Conservation (phyloP, 2,113 vertebrate species). For the Sylvietta virens region DNA sequence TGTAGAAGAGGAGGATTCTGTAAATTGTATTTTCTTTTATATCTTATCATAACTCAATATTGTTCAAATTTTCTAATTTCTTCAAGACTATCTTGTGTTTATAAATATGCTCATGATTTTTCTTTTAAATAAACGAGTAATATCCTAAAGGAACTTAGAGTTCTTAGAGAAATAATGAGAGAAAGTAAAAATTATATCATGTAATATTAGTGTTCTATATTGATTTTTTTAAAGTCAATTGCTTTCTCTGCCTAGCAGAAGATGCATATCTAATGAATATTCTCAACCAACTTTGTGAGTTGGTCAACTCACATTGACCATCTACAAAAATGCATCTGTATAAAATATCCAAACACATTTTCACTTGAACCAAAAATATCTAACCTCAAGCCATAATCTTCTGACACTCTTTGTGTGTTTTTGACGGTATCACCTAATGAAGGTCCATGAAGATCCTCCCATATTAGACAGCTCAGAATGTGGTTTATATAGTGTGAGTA, state of each 20-base stretch:
- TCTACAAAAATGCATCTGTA: background rate
- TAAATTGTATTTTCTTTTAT: rapidly evolving
- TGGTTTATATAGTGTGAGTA: background rate
- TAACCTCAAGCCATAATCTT: background rate
- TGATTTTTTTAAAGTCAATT: background rate
- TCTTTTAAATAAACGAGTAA: background rate
- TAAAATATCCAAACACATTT: background rate
- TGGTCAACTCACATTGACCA: too few relatives aligned
- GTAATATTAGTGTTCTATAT: background rate
- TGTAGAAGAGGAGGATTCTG: background rate
- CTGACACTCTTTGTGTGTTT: background rate
- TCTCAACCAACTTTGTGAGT: background rate
- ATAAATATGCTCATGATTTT: background rate
- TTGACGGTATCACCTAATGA: background rate
- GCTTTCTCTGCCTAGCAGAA: background rate
- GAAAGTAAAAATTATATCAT: background rate
- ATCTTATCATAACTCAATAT: background rate
- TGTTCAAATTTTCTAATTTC: background rate
- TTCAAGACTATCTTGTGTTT: background rate
- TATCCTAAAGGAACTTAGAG: background rate
- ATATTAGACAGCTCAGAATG: background rate
- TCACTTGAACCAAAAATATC: background rate
- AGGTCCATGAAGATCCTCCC: background rate
- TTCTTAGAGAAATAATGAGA: background rate
- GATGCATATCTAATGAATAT: background rate